Percentiles rank a stretch among this genome's conserved stretches.
These are phyloP conservation scores for Rhodinocichla rosea DNA, from an alignment of 2,113 vertebrate species.

Conservation along the genomic window DNA sequence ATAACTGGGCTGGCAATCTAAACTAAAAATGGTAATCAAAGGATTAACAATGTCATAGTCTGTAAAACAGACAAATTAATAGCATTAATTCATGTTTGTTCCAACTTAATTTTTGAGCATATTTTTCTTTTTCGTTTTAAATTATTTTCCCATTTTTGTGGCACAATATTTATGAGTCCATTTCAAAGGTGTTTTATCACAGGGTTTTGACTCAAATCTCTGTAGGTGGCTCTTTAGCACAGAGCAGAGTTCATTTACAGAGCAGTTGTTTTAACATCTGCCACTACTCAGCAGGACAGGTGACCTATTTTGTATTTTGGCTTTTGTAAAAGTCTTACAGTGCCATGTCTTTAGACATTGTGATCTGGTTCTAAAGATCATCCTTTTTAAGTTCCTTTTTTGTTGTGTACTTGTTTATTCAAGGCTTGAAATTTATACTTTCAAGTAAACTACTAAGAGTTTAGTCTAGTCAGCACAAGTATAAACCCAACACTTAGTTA, in stretches of 20 bases:
- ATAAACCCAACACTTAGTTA: background rate
- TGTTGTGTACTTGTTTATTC: background rate
- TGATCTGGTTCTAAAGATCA: background rate
- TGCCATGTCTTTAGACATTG: background rate
- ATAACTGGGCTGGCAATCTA: background rate
- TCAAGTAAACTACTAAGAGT: background rate
- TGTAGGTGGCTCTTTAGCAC: conserved; percentile 2
- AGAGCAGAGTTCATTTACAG: conserved; percentile 36
- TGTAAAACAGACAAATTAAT: background rate
- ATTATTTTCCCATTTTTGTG: conserved; percentile 1
- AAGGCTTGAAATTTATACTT: background rate
- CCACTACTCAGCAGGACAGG: background rate
- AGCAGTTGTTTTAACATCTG: conserved; percentile 47
- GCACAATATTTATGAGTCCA: background rate
- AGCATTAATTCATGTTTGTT: background rate
- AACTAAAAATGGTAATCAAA: background rate
- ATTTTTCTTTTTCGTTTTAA: background rate
- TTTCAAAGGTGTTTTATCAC: conserved; percentile 13
- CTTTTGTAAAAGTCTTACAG: background rate
- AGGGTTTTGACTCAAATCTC: conserved; percentile 53
- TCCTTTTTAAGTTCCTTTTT: background rate
- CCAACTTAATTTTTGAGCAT: background rate
- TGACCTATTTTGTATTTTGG: background rate
- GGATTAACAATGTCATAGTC: background rate
- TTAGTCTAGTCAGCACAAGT: background rate